These are phyloP conservation scores for Bubo blakistoni DNA, from an alignment of 2,113 vertebrate genomes.

Conservation along the genomic window DNA sequence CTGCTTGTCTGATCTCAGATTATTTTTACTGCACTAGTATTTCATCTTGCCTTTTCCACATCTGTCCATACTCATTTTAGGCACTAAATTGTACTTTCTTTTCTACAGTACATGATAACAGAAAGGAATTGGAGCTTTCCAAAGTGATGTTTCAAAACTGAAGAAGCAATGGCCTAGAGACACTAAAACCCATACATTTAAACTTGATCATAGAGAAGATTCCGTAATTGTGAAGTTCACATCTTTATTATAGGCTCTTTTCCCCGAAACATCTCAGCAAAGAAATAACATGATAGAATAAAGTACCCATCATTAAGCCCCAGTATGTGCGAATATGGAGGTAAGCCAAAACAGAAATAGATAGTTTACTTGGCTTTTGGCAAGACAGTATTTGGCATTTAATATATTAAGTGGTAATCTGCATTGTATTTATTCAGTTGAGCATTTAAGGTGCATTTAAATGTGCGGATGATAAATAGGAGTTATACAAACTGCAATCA, in stretches of 20 bases:
- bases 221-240: not conserved
- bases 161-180: not conserved
- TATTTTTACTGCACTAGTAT: not conserved
- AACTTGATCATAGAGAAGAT: not conserved
- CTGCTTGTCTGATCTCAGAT: not conserved
- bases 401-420: conserved; percentile 21
- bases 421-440: conserved; percentile 25
- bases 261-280: not conserved
- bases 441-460: conserved; percentile 10
- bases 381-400: not conserved
- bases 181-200: conserved; percentile 10
- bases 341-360: conserved; percentile 7
- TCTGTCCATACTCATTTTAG: not conserved
- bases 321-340: not conserved
- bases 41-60: not conserved
- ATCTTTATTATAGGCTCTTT: conserved; percentile 30
- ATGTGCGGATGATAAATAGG: not conserved
- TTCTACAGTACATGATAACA: not conserved
- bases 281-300: conserved; percentile 11
- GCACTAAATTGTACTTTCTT: not conserved
- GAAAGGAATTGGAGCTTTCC: not conserved
- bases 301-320: conserved; percentile 23
- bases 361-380: not conserved
- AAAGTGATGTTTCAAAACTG: not conserved
- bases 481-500: not conserved